Evolutionary conservation across 2,888 invertebrate species (phyloP).

Genomic region (Sepioteuthis lessoniana): DNA sequence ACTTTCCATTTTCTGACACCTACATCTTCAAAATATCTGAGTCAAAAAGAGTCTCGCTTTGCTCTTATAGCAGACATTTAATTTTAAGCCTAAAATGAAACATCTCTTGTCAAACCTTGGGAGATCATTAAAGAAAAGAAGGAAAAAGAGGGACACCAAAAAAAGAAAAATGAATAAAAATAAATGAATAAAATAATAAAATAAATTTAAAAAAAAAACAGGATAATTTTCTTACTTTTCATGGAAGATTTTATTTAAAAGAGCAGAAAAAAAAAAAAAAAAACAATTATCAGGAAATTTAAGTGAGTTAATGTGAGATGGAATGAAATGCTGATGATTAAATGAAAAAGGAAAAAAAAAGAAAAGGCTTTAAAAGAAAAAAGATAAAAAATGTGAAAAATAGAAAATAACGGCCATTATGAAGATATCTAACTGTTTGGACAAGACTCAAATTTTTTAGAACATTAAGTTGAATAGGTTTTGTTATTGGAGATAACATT

Average conservation of each 20-base stretch:
- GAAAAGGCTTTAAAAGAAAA: not conserved
- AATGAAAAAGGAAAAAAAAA: not conserved
- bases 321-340: not conserved
- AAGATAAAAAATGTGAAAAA: not conserved
- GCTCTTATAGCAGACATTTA: not conserved
- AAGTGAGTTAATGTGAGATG: conserved; percentile 10
- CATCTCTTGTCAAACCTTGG: not conserved
- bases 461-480: not conserved
- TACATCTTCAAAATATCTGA: not conserved
- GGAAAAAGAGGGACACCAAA: not conserved
- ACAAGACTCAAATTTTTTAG: not conserved
- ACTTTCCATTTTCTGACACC: not conserved
- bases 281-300: not conserved
- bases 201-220: too few relatives aligned
- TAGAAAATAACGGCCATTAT: not conserved
- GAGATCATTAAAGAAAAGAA: not conserved
- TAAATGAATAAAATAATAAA: too few relatives aligned
- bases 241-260: not conserved
- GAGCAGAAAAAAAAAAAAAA: not conserved
- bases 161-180: not conserved
- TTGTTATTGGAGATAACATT: conserved; percentile 11
- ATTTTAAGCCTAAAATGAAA: not conserved
- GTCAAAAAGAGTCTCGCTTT: not conserved
- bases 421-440: not conserved
- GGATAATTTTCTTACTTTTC: not conserved